Evolutionary conservation across 2,797 vertebrate species (phyloP).

Genomic region (Miichthys miiuy): DNA sequence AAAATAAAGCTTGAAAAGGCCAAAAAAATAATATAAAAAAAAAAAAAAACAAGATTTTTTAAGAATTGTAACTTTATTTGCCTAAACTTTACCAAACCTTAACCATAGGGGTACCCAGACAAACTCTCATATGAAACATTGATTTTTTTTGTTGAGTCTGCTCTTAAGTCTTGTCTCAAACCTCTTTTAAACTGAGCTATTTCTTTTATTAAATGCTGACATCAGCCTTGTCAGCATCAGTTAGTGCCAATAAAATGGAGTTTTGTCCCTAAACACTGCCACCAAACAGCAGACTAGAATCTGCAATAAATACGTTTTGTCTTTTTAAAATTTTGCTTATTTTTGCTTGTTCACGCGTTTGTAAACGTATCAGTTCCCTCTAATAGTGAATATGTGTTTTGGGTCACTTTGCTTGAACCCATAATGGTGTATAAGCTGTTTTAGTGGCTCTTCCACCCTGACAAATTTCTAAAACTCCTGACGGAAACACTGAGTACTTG

Average conservation of each 20-base stretch:
- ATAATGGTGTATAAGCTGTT: conserved; percentile 31
- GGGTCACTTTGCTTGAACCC: conserved; percentile 6
- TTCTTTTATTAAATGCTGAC: neutral
- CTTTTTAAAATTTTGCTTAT: neutral
- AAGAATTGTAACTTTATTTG: no score
- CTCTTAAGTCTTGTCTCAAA: neutral
- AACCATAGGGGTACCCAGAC: no score
- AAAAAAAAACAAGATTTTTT: no score
- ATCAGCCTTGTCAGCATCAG: neutral
- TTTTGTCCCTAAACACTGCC: neutral
- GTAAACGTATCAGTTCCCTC: neutral
- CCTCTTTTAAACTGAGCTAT: neutral
- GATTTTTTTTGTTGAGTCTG: neutral
- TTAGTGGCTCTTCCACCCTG: conserved; percentile 40
- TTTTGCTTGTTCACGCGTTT: neutral
- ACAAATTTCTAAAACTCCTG: conserved; percentile 39
- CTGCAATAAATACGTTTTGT: neutral
- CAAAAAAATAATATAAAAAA: no score
- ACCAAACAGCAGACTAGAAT: neutral
- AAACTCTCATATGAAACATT: no score
- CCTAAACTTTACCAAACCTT: no score
- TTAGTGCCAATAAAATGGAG: neutral
- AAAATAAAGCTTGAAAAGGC: no score
- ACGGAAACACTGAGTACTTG: conserved; percentile 53
- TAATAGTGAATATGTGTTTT: neutral